Evolutionary conservation across 1,140 invertebrate species (phyloP).

Genomic region (Drosophila equinoxialis): DNA sequence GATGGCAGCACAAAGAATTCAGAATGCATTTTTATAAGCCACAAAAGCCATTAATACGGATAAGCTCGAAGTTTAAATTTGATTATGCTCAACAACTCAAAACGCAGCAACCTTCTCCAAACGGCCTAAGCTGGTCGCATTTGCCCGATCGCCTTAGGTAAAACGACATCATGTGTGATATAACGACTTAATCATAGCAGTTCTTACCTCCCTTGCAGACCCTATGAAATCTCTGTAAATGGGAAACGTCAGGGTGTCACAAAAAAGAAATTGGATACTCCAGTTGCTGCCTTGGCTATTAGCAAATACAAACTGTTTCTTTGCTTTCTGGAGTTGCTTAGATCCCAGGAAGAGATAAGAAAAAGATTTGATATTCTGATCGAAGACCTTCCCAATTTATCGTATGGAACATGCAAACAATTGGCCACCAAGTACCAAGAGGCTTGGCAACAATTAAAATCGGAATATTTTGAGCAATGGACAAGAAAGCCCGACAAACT

Average conservation of each 20-base stretch:
- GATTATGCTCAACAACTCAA: constrained; percentile 81
- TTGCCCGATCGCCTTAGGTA: constrained; percentile 82
- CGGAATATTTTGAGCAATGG: constrained; percentile 85
- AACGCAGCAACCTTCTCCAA: constrained; percentile 84
- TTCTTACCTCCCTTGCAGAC: constrained; percentile 83
- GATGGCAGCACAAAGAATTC: constrained; percentile 80
- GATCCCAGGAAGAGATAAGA: constrained; percentile 62
- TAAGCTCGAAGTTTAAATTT: constrained; percentile 83
- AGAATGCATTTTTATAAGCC: constrained; percentile 67
- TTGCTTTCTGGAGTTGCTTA: constrained; percentile 84
- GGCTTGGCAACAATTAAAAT: constrained; percentile 84
- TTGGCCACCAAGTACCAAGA: constrained; percentile 83
- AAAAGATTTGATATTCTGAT: constrained; percentile 56
- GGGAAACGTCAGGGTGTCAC: constrained; percentile 92
- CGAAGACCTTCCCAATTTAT: constrained; percentile 60
- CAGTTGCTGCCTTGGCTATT: constrained; percentile 85
- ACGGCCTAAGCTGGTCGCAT: constrained; percentile 86
- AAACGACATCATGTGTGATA: constrained; percentile 62
- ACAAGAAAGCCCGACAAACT: constrained; percentile 84
- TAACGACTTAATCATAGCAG: constrained; percentile 84
- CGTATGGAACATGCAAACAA: constrained; percentile 84
- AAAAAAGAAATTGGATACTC: constrained; percentile 86
- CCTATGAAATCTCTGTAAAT: constrained; percentile 89
- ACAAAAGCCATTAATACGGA: constrained; percentile 71
- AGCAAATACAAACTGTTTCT: constrained; percentile 87